These are phyloP conservation scores for Marasmarcha lunaedactyla DNA, from an alignment of 2,888 invertebrate genomes.

Conservation along the genomic window DNA sequence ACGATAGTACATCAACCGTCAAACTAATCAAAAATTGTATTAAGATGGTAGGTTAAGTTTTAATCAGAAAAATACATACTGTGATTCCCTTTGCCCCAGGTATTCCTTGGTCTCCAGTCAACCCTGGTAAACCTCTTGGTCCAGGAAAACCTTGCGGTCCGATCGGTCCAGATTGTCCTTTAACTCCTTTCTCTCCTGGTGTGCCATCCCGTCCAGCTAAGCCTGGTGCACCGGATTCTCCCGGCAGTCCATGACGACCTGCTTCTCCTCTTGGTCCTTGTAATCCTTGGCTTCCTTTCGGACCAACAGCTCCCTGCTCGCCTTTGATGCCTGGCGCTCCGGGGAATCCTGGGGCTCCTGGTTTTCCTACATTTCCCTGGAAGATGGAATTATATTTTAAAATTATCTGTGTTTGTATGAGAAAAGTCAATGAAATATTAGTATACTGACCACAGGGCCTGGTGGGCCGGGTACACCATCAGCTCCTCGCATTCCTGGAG, in stretches of 20 bases:
- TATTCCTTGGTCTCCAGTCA: slow-evolving; percentile 78
- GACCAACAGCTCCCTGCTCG: slow-evolving; percentile 79
- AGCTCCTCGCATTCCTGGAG: slow-evolving; percentile 81
- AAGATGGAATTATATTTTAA: slow-evolving; percentile 9
- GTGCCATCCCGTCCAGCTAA: slow-evolving; percentile 83
- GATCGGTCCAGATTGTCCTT: slow-evolving; percentile 77
- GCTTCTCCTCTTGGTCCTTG: slow-evolving; percentile 87
- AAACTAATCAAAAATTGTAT: background rate
- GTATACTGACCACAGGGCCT: slow-evolving; percentile 71
- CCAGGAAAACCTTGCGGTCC: slow-evolving; percentile 89
- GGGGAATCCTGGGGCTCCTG: slow-evolving; percentile 87
- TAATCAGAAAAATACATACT: slow-evolving; percentile 55
- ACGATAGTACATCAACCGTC: too few species aligned
- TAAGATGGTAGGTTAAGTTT: background rate
- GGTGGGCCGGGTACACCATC: slow-evolving; percentile 84
- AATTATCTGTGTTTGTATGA: too few species aligned
- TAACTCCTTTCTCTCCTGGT: slow-evolving; percentile 84
- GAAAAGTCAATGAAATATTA: background rate
- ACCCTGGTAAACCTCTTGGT: slow-evolving; percentile 80
- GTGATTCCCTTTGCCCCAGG: slow-evolving; percentile 82
- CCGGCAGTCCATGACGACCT: slow-evolving; percentile 82
- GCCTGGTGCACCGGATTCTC: slow-evolving; percentile 81
- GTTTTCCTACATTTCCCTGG: slow-evolving; percentile 83
- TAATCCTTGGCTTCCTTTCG: slow-evolving; percentile 84
- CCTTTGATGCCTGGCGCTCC: slow-evolving; percentile 86